Percentiles rank a stretch among this genome's conserved stretches.
Conservation (phyloP, 1,140 invertebrate genomes). For the Teleopsis dalmanni region DNA sequence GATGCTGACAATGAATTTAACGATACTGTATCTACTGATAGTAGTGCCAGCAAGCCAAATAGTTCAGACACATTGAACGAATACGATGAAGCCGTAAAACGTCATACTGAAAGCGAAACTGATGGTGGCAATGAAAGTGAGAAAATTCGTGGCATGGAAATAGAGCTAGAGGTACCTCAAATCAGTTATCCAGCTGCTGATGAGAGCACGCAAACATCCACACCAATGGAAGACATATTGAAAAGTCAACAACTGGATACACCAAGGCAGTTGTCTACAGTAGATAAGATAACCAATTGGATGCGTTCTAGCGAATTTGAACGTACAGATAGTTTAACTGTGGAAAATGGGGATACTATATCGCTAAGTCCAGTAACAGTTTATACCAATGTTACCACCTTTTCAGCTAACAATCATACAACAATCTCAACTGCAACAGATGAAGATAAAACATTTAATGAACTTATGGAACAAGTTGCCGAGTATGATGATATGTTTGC, state of each 20-base stretch:
- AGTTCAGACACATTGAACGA: conserved; percentile 38
- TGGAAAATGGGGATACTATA: conserved; percentile 33
- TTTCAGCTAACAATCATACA: conserved; percentile 25
- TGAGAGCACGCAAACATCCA: conserved; percentile 35
- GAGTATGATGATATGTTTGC: conserved; percentile 60
- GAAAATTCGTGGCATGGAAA: conserved; percentile 24
- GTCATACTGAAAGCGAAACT: conserved; percentile 7
- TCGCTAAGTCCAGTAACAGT: conserved; percentile 26
- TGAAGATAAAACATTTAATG: conserved; percentile 52
- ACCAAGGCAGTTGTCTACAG: conserved; percentile 20
- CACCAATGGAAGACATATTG: conserved; percentile 37
- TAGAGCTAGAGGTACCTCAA: conserved; percentile 34
- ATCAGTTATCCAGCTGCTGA: conserved; percentile 27
- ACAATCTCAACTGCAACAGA: conserved; percentile 36
- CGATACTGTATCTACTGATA: conserved; percentile 29
- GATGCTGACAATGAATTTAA: conserved; percentile 30
- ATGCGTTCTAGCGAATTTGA: conserved; percentile 39
- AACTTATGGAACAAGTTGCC: conserved; percentile 57
- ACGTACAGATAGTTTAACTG: conserved; percentile 34
- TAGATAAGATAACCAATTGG: conserved; percentile 42
- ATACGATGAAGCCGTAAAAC: conserved; percentile 27
- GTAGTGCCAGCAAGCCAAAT: conserved; percentile 21
- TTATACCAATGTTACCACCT: conserved; percentile 29
- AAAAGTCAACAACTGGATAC: conserved; percentile 26
- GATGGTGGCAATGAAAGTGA: conserved; percentile 12